Conservation (phyloP, 2,888 invertebrate species). For the Barypeithes pellucidus region DNA sequence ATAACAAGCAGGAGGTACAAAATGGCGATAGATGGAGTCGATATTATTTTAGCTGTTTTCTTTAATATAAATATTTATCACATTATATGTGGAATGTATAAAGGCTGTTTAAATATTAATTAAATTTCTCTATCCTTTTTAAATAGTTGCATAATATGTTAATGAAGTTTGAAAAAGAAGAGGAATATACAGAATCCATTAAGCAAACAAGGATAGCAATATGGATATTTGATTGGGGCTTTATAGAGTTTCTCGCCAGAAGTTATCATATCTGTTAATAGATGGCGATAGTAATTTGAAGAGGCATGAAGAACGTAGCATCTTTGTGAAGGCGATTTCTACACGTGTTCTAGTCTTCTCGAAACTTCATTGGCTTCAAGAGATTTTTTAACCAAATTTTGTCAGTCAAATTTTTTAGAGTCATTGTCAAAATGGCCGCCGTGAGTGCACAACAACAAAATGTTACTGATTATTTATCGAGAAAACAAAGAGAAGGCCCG, state of each 20-base stretch:
- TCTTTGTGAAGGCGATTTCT: too few relatives aligned
- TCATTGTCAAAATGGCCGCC: slow-evolving; percentile 71
- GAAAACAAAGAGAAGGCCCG: slow-evolving; percentile 83
- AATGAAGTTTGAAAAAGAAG: neutral
- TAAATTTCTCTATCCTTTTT: too few relatives aligned
- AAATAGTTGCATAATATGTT: too few relatives aligned
- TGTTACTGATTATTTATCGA: slow-evolving; percentile 82
- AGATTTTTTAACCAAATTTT: too few relatives aligned
- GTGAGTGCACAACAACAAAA: slow-evolving; percentile 75
- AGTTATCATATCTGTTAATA: neutral
- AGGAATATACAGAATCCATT: neutral
- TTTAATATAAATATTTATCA: too few relatives aligned
- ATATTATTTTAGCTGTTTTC: too few relatives aligned
- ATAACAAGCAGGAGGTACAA: neutral
- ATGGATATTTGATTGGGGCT: neutral
- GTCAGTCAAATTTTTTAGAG: slow-evolving; percentile 37
- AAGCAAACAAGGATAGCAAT: neutral
- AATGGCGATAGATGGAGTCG: neutral
- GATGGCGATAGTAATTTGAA: neutral
- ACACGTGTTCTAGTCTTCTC: too few relatives aligned
- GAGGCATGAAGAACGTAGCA: too few relatives aligned
- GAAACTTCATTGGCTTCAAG: too few relatives aligned
- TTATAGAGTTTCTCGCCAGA: neutral
- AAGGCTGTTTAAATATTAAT: too few relatives aligned
- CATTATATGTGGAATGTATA: too few relatives aligned